Evolutionary conservation across 2,888 invertebrate genomes (phyloP).

Genomic region (Himalopsyche tibetana): DNA sequence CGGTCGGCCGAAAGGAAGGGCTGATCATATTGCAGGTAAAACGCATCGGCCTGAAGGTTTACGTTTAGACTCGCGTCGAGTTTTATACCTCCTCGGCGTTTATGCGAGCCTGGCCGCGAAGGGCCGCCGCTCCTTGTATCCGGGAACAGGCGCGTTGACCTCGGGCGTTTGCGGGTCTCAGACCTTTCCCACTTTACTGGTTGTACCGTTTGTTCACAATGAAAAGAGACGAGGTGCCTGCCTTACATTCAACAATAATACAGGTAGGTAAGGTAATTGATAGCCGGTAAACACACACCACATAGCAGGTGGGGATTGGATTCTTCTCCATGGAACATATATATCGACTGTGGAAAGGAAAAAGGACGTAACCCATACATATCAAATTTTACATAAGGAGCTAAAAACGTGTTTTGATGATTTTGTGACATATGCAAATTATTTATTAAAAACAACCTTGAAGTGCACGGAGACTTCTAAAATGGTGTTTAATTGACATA

Average conservation of each 20-base stretch:
- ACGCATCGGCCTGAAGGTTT: conserved; percentile 28
- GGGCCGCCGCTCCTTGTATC: conserved; percentile 59
- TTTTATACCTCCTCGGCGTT: neutral
- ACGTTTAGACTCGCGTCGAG: neutral
- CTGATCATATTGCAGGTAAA: conserved; percentile 43
- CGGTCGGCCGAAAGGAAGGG: conserved; percentile 40
- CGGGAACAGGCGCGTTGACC: conserved; percentile 55
- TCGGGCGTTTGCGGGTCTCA: conserved; percentile 23
- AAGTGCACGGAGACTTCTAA: too few species aligned
- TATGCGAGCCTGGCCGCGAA: conserved; percentile 51
- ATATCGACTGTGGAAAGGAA: too few species aligned
- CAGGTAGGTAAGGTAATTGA: conserved; percentile 5
- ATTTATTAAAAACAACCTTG: too few species aligned
- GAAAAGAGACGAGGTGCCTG: neutral
- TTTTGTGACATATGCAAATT: too few species aligned
- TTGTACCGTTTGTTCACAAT: conserved; percentile 40
- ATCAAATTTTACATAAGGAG: too few species aligned
- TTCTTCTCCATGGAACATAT: neutral
- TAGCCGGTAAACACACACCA: conserved; percentile 17
- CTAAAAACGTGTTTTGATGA: too few species aligned
- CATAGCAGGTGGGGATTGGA: neutral
- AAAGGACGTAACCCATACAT: too few species aligned
- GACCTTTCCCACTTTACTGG: conserved; percentile 35
- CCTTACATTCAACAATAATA: conserved; percentile 27
- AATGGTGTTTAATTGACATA: too few species aligned